These are phyloP conservation scores for Lithophane semibrunnea DNA, from an alignment of 2,888 invertebrate species.

Conservation along the genomic window DNA sequence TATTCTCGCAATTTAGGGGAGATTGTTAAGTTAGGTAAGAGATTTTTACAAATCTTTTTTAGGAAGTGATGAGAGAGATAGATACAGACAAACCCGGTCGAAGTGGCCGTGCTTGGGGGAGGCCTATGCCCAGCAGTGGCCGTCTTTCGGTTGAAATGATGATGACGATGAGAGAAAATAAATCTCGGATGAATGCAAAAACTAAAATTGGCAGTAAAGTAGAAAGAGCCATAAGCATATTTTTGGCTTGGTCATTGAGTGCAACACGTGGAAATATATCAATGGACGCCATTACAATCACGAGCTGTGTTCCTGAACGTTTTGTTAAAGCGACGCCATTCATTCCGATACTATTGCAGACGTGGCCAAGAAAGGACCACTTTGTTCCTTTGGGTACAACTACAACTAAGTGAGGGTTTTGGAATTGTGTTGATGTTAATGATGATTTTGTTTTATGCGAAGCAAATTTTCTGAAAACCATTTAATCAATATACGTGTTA, in stretches of 20 bases:
- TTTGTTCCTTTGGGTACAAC: conserved; percentile 8
- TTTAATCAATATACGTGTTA: background rate
- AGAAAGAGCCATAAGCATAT: conserved; percentile 12
- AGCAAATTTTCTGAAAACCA: too few relatives aligned
- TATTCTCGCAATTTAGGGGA: conserved; percentile 47
- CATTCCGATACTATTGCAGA: conserved; percentile 30
- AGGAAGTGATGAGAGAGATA: background rate
- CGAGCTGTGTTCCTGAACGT: conserved; percentile 26
- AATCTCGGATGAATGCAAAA: background rate
- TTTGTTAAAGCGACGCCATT: conserved; percentile 39
- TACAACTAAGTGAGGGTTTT: background rate
- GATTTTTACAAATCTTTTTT: conserved; percentile 10
- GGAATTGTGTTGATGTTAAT: conserved; percentile 13
- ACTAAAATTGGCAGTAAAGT: conserved; percentile 24
- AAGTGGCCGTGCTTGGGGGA: too few relatives aligned
- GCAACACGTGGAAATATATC: conserved; percentile 57
- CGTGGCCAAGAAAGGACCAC: conserved; percentile 8
- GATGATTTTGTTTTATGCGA: background rate
- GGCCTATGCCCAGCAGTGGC: too few relatives aligned
- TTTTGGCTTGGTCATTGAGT: conserved; percentile 29
- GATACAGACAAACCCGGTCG: too few relatives aligned
- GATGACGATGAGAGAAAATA: background rate
- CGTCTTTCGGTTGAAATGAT: too few relatives aligned
- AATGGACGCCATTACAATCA: conserved; percentile 43
- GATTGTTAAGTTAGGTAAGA: conserved; percentile 43